A percentile compares a stretch with the other conserved stretches of the same genome.
Conservation (phyloP, 2,113 vertebrate species). For the Andinoacara biseriatus region DNA sequence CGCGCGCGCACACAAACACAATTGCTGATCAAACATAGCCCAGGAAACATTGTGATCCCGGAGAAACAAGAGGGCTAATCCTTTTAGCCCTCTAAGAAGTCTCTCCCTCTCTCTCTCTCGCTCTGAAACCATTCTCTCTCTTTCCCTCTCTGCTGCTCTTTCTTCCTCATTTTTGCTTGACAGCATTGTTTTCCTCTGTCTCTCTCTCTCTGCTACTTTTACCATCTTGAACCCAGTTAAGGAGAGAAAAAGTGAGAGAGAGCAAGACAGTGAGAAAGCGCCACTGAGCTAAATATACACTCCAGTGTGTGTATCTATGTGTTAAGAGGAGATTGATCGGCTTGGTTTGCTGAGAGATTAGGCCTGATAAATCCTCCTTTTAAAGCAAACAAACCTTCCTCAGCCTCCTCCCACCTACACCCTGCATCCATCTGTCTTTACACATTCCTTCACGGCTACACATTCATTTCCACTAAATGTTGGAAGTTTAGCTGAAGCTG, state of each 20-base stretch:
- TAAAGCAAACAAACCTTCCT: slow-evolving; percentile 35
- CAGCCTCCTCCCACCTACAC: slow-evolving; percentile 39
- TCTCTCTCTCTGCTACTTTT: slow-evolving; percentile 21
- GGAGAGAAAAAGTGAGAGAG: neutral
- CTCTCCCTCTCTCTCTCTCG: slow-evolving; percentile 60
- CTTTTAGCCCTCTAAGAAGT: slow-evolving; percentile 80
- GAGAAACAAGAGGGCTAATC: slow-evolving; percentile 87
- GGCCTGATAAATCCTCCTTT: slow-evolving; percentile 69
- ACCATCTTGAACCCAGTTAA: slow-evolving; percentile 35
- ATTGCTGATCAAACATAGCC: slow-evolving; percentile 67
- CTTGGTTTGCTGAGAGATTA: slow-evolving; percentile 73
- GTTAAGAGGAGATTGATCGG: slow-evolving; percentile 65
- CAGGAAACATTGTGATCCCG: slow-evolving; percentile 80
- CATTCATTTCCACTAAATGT: neutral
- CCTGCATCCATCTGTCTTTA: neutral
- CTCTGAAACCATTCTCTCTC: slow-evolving; percentile 38
- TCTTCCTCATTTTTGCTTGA: slow-evolving; percentile 16
- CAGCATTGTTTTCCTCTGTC: slow-evolving; percentile 49
- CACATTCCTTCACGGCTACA: slow-evolving; percentile 13
- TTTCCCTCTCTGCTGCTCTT: slow-evolving; percentile 22
- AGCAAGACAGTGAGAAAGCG: neutral
- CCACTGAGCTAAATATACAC: slow-evolving; percentile 72
- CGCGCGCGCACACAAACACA: slow-evolving; percentile 40
- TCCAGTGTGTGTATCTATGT: slow-evolving; percentile 28
- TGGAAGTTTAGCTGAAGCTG: neutral